These are phyloP conservation scores for Hestina assimilis DNA, from an alignment of 1,140 invertebrate genomes.

Conservation along the genomic window DNA sequence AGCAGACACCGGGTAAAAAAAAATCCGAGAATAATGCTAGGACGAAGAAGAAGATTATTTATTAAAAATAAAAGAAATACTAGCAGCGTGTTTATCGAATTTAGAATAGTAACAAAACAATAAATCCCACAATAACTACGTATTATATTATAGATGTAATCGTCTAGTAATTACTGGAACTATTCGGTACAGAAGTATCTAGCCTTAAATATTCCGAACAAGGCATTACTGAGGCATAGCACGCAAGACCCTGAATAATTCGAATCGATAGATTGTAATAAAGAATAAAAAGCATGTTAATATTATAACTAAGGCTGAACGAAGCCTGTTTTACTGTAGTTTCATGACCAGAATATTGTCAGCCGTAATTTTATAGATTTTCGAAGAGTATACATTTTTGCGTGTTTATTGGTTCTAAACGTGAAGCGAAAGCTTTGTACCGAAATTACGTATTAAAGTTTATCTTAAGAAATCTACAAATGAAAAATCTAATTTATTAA, in stretches of 20 bases:
- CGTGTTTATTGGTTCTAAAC: conserved; percentile 1
- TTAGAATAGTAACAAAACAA: too few species aligned
- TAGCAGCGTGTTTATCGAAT: too few species aligned
- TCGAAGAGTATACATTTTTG: conserved; percentile 7
- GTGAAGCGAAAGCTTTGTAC: not conserved
- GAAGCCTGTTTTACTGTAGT: not conserved
- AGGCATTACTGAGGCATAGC: conserved; percentile 7
- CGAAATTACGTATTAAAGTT: too few species aligned
- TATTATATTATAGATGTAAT: too few species aligned
- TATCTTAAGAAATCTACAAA: not conserved
- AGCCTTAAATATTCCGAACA: conserved; percentile 10
- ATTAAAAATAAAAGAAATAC: too few species aligned
- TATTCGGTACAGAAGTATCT: conserved; percentile 1
- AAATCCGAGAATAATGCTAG: too few species aligned
- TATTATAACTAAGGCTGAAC: not conserved
- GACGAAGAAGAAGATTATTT: too few species aligned
- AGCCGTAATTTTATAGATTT: conserved; percentile 1
- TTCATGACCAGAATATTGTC: not conserved
- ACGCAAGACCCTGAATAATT: conserved; percentile 19
- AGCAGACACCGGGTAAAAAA: too few species aligned
- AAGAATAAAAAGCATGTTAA: conserved; percentile 12
- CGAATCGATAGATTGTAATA: conserved; percentile 12
- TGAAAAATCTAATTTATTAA: not conserved
- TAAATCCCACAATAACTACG: too few species aligned
- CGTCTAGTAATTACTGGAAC: conserved; percentile 10